Evolutionary conservation across 2,888 invertebrate species (phyloP).

Genomic region (Alentia gelatinosa): DNA sequence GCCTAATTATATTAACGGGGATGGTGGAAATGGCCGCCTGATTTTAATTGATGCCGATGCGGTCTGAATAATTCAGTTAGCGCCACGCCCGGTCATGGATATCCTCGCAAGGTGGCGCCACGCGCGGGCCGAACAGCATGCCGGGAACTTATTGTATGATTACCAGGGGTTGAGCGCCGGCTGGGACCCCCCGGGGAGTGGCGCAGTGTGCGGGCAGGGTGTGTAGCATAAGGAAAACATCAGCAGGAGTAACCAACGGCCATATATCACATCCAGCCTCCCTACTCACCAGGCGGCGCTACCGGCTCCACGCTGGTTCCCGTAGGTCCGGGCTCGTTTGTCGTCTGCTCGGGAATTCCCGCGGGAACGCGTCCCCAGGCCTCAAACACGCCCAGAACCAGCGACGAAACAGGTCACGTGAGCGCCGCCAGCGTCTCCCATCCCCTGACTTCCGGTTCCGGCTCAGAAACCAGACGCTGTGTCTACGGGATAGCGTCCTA

Average conservation of each 20-base stretch:
- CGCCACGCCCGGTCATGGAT: background rate
- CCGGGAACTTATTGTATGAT: background rate
- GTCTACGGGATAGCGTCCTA: too few relatives aligned
- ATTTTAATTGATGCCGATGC: conserved; percentile 29
- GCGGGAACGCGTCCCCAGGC: background rate
- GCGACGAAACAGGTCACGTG: background rate
- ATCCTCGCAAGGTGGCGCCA: background rate
- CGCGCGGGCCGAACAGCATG: background rate
- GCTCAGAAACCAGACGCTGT: too few relatives aligned
- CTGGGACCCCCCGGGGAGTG: too few relatives aligned
- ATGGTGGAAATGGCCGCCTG: background rate
- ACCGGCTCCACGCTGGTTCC: background rate
- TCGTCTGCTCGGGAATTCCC: background rate
- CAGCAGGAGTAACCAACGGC: background rate
- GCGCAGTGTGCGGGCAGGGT: background rate
- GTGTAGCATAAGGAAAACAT: background rate
- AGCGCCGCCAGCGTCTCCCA: background rate
- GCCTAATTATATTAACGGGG: conserved; percentile 23
- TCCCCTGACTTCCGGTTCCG: too few relatives aligned
- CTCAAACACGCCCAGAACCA: background rate
- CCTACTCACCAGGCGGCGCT: background rate
- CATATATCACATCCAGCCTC: background rate
- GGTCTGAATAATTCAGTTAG: conserved; percentile 28
- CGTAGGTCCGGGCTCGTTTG: background rate
- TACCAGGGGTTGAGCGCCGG: background rate